These are phyloP conservation scores for Chrysocyon brachyurus DNA, from an alignment of 2,797 vertebrate species.

Conservation along the genomic window DNA sequence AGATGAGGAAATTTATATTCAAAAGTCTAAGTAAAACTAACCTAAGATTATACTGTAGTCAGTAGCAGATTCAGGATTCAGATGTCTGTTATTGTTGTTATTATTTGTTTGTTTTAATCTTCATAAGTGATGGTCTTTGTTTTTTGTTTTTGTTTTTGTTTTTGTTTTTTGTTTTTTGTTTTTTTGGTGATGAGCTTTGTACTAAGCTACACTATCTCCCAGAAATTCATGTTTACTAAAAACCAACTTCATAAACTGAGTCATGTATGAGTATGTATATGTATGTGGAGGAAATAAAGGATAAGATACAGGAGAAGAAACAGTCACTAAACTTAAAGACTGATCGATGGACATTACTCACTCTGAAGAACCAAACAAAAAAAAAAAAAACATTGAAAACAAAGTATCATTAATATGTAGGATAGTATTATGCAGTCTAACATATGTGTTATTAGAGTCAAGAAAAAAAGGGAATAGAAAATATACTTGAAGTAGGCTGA, in stretches of 20 bases:
- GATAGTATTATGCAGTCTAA: background rate
- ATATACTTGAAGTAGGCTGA: background rate
- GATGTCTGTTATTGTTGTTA: background rate
- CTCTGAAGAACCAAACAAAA: background rate
- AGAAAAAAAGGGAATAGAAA: background rate
- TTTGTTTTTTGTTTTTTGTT: no score
- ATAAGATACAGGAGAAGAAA: background rate
- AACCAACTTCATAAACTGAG: background rate
- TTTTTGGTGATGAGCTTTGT: background rate
- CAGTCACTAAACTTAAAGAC: background rate
- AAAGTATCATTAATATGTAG: background rate
- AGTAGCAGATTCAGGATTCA: background rate
- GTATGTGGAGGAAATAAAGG: background rate
- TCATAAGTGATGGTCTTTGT: background rate
- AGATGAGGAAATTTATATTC: background rate
- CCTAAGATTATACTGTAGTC: background rate
- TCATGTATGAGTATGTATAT: no score
- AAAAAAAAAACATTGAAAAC: background rate
- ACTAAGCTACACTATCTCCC: background rate
- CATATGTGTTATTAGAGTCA: background rate
- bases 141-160: no score
- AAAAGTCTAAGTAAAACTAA: background rate
- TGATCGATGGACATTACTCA: background rate
- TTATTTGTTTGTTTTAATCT: background rate
- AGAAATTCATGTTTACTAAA: background rate